phyloP scores from a whole-genome alignment of 2,113 vertebrate genomes.

The Tauraco erythrolophus region DNA sequence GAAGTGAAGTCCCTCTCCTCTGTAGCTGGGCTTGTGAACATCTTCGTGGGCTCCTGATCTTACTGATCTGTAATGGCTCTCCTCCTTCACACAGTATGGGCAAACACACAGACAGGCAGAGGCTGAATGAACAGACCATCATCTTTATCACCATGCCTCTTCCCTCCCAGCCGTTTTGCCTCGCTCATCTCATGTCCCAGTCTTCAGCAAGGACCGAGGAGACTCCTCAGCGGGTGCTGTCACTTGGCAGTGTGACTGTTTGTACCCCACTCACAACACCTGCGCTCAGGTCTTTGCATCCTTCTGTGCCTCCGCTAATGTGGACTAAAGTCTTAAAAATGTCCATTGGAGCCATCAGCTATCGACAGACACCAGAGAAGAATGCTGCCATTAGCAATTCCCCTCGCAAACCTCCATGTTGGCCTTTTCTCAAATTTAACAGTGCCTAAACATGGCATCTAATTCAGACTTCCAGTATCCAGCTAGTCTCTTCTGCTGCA shows the following conservation, averaged over 20 bases:
- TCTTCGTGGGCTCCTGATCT: not conserved
- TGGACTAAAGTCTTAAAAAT: not conserved
- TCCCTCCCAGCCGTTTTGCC: not conserved
- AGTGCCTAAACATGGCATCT: not conserved
- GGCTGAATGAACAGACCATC: not conserved
- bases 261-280: fast-evolving
- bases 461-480: not conserved
- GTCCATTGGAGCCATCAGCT: not conserved
- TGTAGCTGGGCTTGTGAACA: not conserved
- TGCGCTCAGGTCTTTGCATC: not conserved
- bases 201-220: not conserved
- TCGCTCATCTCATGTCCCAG: not conserved
- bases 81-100: not conserved
- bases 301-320: not conserved
- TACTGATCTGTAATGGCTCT: not conserved
- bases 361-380: not conserved
- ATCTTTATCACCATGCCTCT: too few species aligned
- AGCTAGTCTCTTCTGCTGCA: not conserved
- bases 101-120: not conserved
- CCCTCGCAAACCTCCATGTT: not conserved
- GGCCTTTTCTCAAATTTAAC: not conserved
- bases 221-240: fast-evolving
- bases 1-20: not conserved
- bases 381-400: not conserved
- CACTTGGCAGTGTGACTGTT: too few species aligned